phyloP scores from a whole-genome alignment of 2,888 invertebrate species.

The Encarsia formosa region DNA sequence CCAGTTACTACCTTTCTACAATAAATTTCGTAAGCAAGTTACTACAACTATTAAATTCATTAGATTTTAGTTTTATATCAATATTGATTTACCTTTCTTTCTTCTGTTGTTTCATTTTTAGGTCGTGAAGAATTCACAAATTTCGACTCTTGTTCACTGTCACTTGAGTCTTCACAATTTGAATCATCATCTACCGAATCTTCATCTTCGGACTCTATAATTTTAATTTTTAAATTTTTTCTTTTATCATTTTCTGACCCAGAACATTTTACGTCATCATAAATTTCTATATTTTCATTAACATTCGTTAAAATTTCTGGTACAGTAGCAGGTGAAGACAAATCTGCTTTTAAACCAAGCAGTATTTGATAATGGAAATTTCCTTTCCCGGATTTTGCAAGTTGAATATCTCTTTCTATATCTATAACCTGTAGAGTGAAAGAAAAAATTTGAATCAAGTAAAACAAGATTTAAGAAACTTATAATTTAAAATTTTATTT shows the following conservation, averaged over 20 bases:
- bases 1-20: no score
- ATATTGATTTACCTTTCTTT: conserved; percentile 58
- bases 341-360: conserved; percentile 75
- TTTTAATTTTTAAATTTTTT: no score
- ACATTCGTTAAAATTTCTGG: conserved; percentile 59
- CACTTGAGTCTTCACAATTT: conserved; percentile 29
- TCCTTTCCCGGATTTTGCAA: conserved; percentile 70
- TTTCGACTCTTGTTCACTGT: conserved; percentile 49
- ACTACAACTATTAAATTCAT: no score
- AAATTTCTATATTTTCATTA: no score
- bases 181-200: conserved; percentile 33
- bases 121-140: conserved; percentile 67
- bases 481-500: neutral
- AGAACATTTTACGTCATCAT: no score
- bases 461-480: neutral
- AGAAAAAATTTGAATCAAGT: neutral
- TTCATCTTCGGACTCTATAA: conserved; percentile 38
- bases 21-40: no score
- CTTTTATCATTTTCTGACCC: no score
- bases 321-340: conserved; percentile 66
- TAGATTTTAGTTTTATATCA: neutral
- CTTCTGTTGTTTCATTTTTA: conserved; percentile 75
- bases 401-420: conserved; percentile 79
- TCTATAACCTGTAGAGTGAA: conserved; percentile 63
- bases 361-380: conserved; percentile 83